Evolutionary conservation across 2,888 invertebrate species (phyloP), one percentile per base, ranked within the genome.

Genomic region (Sphecodes monilicornis): DNA sequence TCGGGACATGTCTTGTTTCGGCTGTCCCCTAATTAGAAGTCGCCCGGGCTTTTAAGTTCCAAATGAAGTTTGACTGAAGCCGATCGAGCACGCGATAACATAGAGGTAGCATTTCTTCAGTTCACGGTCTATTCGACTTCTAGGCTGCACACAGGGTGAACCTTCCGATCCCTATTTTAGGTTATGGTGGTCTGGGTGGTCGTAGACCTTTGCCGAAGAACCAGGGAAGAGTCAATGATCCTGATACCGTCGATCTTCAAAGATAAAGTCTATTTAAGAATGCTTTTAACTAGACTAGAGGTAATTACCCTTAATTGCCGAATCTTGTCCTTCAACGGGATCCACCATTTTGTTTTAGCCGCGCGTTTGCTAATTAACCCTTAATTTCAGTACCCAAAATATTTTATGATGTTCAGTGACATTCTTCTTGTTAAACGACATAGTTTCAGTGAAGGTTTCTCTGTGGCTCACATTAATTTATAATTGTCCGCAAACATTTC

Each of bases 1-100:
- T 94, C 91, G 93, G 60, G 91, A 84, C 92, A 91, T 93, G 92
- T 93, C 93, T 93, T 92, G 92, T 92, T 93, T 92, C 94, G 89
- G 93, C 93, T 93, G 93, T 92, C 92, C 70, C 89, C 93, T 94
- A 94, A 94, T 94, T 94, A 93, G 93, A 93, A 92, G 93, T 90
- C 92, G 92, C 92, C 92, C 92, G 91, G 92, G 91, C 90, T 88
- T 90, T 90, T 80, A 87, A 76, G 87, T 81, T 70, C 87, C 91
- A 82, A 92, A 93, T 91, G 93, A 93, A 92, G 91, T 88, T 86
- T 86, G 89, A 88, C 78, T 82, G 82, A 82, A 80, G 74, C 86
- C 76, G 90, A 90, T 90, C 74, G 77, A 76, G 68, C 78, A 70
- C 36, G 50, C 80, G 90, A 90, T 90, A 87, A 78, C 87, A 77